These are phyloP conservation scores for Smutsia gigantea DNA, from an alignment of 2,797 vertebrate species.

Conservation along the genomic window DNA sequence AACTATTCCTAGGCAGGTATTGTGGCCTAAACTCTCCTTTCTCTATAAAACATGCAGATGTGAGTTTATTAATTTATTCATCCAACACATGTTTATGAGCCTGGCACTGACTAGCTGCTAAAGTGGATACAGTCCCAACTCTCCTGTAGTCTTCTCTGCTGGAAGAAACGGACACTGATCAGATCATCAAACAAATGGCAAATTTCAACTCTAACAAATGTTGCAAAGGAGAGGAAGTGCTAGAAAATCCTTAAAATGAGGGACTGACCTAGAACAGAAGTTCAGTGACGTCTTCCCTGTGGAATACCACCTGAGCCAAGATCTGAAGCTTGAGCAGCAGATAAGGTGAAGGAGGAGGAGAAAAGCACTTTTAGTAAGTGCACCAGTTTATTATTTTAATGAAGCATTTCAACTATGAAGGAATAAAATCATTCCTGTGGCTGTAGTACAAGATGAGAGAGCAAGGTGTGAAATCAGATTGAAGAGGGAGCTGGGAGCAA, in stretches of 20 bases:
- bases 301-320: not conserved
- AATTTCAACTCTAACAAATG: not conserved
- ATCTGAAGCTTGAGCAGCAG: not conserved
- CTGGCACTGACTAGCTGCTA: not conserved
- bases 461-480: not conserved
- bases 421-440: not conserved
- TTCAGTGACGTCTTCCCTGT: not conserved
- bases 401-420: not conserved
- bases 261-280: not conserved
- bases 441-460: not conserved
- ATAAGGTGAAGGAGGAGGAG: not conserved
- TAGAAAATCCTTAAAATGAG: not conserved
- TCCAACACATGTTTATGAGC: not conserved
- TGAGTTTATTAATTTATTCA: not conserved
- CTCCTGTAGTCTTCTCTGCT: not conserved
- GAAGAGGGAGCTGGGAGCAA: not conserved
- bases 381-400: not conserved
- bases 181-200: not conserved
- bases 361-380: not conserved
- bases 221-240: not conserved
- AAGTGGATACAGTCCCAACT: not conserved
- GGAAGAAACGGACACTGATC: not conserved
- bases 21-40: not conserved
- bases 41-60: not conserved
- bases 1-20: not conserved